Evolutionary conservation across 1,140 invertebrate genomes (phyloP), one percentile per base, ranked within the genome.

Genomic region (Atta colombica): DNA sequence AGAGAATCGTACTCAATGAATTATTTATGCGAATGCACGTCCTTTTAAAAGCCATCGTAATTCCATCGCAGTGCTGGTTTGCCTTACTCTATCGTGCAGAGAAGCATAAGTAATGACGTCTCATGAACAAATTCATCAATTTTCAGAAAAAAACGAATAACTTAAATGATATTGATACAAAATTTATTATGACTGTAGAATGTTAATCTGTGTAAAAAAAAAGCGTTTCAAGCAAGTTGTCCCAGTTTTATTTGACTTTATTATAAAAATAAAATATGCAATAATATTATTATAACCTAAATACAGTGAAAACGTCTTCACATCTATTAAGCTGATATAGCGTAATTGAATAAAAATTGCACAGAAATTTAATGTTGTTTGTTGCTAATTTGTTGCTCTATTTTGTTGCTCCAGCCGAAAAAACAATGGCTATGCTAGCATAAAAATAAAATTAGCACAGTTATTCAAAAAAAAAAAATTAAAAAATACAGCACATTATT

Each of bases 11-110:
- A 89, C 77, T 63, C 80, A 65, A 93, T 94, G 92, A 94, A 94
- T 94, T 93, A 94, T 93, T 94, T 92, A 94, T 94, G 89, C 85
- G 91, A 93, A 93, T 92, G 91, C 71, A 86, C 90, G 89, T 86
- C 80, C 75, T 91, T 93, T 90, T 91, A 93, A 94, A 93, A 92
- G 88, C 80, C 55, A 39, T 25, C 82, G 89, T 87, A 82, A 90
- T 89, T 89, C 84, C 69, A 21, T 18, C 5, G 14, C 65, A 51
- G 63, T 65, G 18, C 55, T 66, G 28, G 25, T 77, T 78, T 63
- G 25, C 74, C 51, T 78, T 35, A 0, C 51, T 66, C 1, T 18
- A 21, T 35, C n/a, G 61, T 39, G 35, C 16, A 51, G 12, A 31
- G 21, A 14, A 78, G 55, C 25, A 72, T 60, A 49, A 58, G 49